Conservation (phyloP, 2,797 vertebrate genomes). For the Lagocephalus sceleratus region DNA sequence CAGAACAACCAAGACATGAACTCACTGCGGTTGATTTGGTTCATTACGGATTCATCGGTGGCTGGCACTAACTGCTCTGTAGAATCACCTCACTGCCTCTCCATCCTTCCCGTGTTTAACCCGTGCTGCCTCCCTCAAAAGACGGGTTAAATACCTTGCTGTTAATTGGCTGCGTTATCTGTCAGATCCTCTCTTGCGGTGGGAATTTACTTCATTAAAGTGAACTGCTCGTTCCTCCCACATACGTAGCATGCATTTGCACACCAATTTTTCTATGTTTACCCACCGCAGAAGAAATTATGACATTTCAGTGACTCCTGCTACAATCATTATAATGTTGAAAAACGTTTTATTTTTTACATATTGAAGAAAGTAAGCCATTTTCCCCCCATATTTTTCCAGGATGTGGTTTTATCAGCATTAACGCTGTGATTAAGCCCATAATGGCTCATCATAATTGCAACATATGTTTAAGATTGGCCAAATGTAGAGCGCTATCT, state of each 20-base stretch:
- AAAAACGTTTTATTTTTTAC: not conserved
- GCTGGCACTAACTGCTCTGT: constrained; percentile 1
- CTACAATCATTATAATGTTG: not conserved
- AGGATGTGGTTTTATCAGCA: constrained; percentile 31
- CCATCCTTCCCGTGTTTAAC: constrained; percentile 30
- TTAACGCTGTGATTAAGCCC: constrained; percentile 56
- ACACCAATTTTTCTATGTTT: constrained; percentile 17
- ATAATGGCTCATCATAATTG: constrained; percentile 64
- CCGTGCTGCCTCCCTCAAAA: constrained; percentile 22
- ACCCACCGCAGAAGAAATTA: constrained; percentile 26
- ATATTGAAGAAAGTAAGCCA: not conserved
- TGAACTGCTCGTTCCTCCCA: constrained; percentile 20
- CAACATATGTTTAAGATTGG: constrained; percentile 63
- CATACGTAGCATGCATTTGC: constrained; percentile 25
- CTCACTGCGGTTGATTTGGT: constrained; percentile 34
- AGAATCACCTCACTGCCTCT: constrained; percentile 31
- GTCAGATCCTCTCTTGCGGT: constrained; percentile 10
- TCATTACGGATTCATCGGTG: constrained; percentile 16
- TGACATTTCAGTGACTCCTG: constrained; percentile 5
- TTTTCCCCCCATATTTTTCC: too few species aligned
- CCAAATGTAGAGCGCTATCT: constrained; percentile 55
- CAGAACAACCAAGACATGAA: constrained; percentile 16
- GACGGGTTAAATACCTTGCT: constrained; percentile 51
- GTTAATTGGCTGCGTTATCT: constrained; percentile 50
- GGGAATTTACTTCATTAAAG: constrained; percentile 46